Evolutionary conservation across 2,113 vertebrate genomes (phyloP).

Genomic region (Syrrhaptes paradoxus): DNA sequence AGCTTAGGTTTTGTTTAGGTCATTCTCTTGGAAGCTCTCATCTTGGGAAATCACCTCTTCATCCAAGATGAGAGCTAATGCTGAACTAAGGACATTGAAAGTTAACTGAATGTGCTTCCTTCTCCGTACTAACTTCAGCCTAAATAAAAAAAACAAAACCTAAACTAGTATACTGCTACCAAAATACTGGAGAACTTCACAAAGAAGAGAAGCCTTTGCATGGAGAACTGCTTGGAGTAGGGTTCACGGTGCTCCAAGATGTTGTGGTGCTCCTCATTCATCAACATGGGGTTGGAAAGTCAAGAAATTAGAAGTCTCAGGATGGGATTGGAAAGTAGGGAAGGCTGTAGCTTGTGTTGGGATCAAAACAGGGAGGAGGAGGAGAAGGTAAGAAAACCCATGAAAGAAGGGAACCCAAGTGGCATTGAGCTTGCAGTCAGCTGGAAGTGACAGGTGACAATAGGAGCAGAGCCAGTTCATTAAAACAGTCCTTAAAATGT

Average conservation of each 20-base stretch:
- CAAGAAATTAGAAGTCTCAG: neutral
- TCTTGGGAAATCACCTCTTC: neutral
- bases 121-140: neutral
- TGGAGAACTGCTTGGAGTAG: neutral
- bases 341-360: neutral
- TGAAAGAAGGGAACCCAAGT: neutral
- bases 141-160: neutral
- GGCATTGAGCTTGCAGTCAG: neutral
- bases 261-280: neutral
- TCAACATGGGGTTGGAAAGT: neutral
- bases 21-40: neutral
- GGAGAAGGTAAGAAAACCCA: neutral
- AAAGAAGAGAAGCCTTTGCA: neutral
- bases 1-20: neutral
- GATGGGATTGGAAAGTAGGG: neutral
- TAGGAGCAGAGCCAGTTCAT: constrained; percentile 56
- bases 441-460: constrained; percentile 25
- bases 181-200: neutral
- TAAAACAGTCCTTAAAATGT: constrained; percentile 68
- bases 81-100: neutral
- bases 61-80: neutral
- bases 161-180: neutral
- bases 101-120: neutral
- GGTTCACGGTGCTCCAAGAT: neutral
- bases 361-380: neutral